Conservation (phyloP, 1,140 invertebrate genomes). For the Fopius arisanus region DNA sequence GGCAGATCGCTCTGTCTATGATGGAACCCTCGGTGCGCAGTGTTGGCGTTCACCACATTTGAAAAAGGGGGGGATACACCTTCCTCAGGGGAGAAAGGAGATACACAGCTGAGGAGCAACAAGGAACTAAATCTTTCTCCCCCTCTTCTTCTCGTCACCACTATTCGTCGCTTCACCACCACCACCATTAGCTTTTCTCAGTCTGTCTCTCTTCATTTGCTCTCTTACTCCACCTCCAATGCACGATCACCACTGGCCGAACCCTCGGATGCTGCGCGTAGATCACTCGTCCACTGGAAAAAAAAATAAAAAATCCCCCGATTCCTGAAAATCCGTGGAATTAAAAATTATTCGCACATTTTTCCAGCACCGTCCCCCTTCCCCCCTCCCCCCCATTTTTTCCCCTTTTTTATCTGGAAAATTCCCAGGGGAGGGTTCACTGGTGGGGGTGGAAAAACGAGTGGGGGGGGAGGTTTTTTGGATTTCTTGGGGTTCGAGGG, state of each 20-base stretch:
- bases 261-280: too few relatives aligned
- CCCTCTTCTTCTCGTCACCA: slow-evolving; percentile 38
- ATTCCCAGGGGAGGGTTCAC: background rate
- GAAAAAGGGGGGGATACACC: background rate
- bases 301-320: too few relatives aligned
- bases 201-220: background rate
- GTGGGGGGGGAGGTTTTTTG: background rate
- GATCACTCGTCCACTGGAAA: too few relatives aligned
- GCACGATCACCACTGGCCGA: background rate
- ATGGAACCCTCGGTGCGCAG: slow-evolving; percentile 29
- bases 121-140: slow-evolving; percentile 1
- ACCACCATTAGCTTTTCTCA: slow-evolving; percentile 22
- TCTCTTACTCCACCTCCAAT: slow-evolving; percentile 7
- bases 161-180: slow-evolving; percentile 32
- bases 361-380: too few relatives aligned
- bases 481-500: background rate
- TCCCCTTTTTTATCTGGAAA: background rate
- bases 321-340: too few relatives aligned
- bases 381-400: too few relatives aligned
- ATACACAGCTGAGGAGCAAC: slow-evolving; percentile 47
- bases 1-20: slow-evolving; percentile 26
- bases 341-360: background rate
- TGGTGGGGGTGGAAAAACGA: background rate
- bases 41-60: slow-evolving; percentile 15
- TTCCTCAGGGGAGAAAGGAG: slow-evolving; percentile 55